phyloP scores from a whole-genome alignment of 2,888 invertebrate genomes.

The Phymatocera aterrima region DNA sequence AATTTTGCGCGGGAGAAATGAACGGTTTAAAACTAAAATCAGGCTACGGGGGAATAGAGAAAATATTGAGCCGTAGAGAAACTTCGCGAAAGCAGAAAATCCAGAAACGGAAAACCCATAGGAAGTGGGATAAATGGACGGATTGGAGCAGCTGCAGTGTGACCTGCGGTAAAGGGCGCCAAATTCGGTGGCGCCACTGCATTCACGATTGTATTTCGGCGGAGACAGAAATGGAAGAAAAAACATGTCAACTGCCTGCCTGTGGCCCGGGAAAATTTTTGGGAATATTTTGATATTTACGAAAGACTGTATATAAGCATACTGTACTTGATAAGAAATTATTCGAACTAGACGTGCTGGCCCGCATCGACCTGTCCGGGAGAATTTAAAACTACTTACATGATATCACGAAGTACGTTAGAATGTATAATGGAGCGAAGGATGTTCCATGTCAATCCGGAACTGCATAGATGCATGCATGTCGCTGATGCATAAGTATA shows the following conservation, averaged over 20 bases:
- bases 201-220: conserved; percentile 70
- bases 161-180: conserved; percentile 79
- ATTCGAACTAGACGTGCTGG: not conserved
- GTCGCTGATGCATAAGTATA: not conserved
- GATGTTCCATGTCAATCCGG: conserved; percentile 1
- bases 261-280: conserved; percentile 72
- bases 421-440: not conserved
- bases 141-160: conserved; percentile 81
- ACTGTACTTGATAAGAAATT: not conserved
- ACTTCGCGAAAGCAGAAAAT: conserved; percentile 23
- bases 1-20: not conserved
- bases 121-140: conserved; percentile 77
- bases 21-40: not conserved
- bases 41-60: too few species aligned
- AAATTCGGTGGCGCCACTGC: conserved; percentile 78
- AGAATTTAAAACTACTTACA: not conserved
- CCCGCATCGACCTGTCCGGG: not conserved
- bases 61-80: not conserved
- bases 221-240: conserved; percentile 77
- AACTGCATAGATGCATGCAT: not conserved
- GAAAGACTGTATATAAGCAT: not conserved
- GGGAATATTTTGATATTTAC: conserved; percentile 60
- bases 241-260: conserved; percentile 75
- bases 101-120: conserved; percentile 49
- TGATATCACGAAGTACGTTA: not conserved